Conservation (phyloP, 2,113 vertebrate species). For the Notothenia coriiceps region DNA sequence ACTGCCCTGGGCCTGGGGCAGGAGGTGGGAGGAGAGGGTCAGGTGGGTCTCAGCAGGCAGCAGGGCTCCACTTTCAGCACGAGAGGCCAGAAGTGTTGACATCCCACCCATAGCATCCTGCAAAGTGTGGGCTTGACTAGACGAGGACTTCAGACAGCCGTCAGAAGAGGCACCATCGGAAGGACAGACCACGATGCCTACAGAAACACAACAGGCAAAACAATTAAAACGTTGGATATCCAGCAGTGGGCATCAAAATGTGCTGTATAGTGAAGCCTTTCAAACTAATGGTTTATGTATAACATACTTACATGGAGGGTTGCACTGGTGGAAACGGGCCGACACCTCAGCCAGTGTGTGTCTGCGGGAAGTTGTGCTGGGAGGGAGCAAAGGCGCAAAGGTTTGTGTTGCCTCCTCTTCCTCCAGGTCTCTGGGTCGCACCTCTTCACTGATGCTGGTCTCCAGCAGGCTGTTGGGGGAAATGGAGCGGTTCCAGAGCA, state of each 20-base stretch:
- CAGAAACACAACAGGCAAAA: neutral
- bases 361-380: constrained; percentile 88
- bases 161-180: constrained; percentile 92
- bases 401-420: constrained; percentile 87
- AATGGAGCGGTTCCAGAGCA: constrained; percentile 88
- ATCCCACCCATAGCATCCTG: constrained; percentile 76
- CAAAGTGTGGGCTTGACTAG: constrained; percentile 76
- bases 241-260: neutral
- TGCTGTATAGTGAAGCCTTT: neutral
- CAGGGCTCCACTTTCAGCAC: constrained; percentile 76
- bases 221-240: neutral
- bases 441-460: constrained; percentile 91
- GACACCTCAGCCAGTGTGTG: constrained; percentile 96
- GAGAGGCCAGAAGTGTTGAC: constrained; percentile 83
- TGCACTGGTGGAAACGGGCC: constrained; percentile 88
- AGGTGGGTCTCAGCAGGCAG: constrained; percentile 82
- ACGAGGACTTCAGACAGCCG: constrained; percentile 90
- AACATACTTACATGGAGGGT: constrained; percentile 89
- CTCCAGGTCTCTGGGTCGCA: constrained; percentile 86
- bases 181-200: constrained; percentile 90
- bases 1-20: constrained; percentile 89
- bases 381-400: constrained; percentile 75
- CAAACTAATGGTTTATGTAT: no score
- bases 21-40: constrained; percentile 89
- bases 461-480: constrained; percentile 93